A percentile compares a stretch with the other conserved stretches of the same genome.
Conservation (phyloP, 1,140 invertebrate species). For the Laupala kohalensis region DNA sequence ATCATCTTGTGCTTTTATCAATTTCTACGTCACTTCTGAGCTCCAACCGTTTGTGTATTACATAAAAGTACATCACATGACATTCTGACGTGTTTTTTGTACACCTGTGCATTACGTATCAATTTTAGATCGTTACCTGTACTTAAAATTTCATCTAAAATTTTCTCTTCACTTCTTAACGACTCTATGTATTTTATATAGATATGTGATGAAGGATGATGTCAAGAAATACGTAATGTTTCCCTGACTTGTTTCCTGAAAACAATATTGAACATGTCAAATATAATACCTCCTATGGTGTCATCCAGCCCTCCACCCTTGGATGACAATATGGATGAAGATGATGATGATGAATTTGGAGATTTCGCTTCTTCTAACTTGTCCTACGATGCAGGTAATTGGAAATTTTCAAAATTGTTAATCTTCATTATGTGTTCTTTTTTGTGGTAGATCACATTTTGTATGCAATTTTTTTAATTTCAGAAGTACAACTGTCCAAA, state of each 20-base stretch:
- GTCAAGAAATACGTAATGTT: too few species aligned
- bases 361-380: conserved; percentile 33
- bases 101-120: background rate
- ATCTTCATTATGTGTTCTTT: too few species aligned
- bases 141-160: too few species aligned
- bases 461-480: background rate
- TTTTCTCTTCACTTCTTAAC: too few species aligned
- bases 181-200: too few species aligned
- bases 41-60: too few species aligned
- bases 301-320: conserved; percentile 48
- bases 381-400: conserved; percentile 1
- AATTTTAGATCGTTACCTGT: too few species aligned
- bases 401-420: background rate
- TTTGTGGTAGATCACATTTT: background rate
- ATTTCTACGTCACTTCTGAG: too few species aligned
- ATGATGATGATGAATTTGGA: conserved; percentile 48
- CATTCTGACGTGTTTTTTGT: background rate
- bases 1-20: too few species aligned
- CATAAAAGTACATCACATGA: background rate
- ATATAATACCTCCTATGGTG: conserved; percentile 39
- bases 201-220: too few species aligned
- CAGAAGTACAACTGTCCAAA: background rate
- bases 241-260: too few species aligned
- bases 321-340: conserved; percentile 35
- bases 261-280: conserved; percentile 6